Base-by-base conservation (phyloP, 2,797 vertebrate genomes). In the Sardinella longiceps region DNA sequence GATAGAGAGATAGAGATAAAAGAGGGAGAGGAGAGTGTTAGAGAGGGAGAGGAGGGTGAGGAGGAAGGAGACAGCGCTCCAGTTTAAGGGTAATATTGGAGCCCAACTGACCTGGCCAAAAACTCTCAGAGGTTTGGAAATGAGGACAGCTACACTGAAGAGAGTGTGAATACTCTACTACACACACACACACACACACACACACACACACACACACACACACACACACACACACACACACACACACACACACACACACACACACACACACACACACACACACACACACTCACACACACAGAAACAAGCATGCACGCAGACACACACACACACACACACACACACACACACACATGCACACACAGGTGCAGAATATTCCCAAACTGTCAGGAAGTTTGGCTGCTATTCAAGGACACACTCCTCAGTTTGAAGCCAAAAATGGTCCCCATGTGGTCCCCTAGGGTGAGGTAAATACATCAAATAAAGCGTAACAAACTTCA, bases 251-350 rank as follows among this genome's bases (percentile, higher is more conserved):
- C 23, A 60, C 58, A 25, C 58, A 60, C n/a, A 60, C 56, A 60
- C 86, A 80, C 86, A 66, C 81, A 83, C 80, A 74, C 80, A 83
- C 60, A 60, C 28, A 81, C 45, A 25, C 82, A 86, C 45, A 82
- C 46, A 6, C 23, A 6, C 0, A 0, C 25, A 10, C 56, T 6
- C 23, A 60, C 58, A 25, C 58, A 60, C n/a, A 60, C 56, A 60
- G 85, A 37, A 43, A 46, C 51, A 56, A 14, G 23, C 51, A 20
- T 18, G 2, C 51, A 20, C 23, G 9, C 23, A 25, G 23, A 60
- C 56, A 25, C 56, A 60, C 56, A 10, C 56, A 60, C n/a, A 30
- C 58, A 63, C 86, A 66, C 81, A 83, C 80, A 74, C 80, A 83
- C 60, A 60, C 28, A 81, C 45, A 25, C 82, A 86, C 45, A 82